A percentile compares a stretch with the other conserved stretches of the same genome.
Conservation (phyloP, 2,113 vertebrate species). For the Lophotis ruficrista region DNA sequence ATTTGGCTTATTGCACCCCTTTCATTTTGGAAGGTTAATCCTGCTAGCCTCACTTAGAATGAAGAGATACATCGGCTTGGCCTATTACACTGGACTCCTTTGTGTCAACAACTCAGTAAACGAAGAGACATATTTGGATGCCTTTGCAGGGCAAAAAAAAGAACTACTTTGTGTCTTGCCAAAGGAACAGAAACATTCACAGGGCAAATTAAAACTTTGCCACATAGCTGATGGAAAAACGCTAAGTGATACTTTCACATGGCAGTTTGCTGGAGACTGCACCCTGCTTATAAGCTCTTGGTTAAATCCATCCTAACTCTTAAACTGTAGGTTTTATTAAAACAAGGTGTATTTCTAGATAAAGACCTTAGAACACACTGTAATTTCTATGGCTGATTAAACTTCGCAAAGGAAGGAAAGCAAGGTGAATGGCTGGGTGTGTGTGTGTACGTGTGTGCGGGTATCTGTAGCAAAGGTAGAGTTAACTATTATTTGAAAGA, state of each 20-base stretch:
- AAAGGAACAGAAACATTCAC: constrained; percentile 2
- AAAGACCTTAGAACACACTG: neutral
- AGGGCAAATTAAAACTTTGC: neutral
- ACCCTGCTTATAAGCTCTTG: neutral
- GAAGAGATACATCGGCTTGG: neutral
- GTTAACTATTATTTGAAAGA: neutral
- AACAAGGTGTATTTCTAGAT: constrained; percentile 41
- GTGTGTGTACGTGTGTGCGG: neutral
- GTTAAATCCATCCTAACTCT: neutral
- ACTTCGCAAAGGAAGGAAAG: neutral
- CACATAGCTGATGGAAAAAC: neutral
- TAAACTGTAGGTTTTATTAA: neutral
- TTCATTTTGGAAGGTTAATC: constrained; percentile 42
- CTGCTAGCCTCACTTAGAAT: neutral
- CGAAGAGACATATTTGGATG: neutral
- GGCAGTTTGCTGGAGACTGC: neutral
- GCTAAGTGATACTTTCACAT: neutral
- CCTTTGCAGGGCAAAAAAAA: neutral
- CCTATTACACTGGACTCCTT: neutral
- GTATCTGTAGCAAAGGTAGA: neutral
- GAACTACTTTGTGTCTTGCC: neutral
- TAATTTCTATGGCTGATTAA: neutral
- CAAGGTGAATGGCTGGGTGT: neutral
- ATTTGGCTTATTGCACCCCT: constrained; percentile 14
- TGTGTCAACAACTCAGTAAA: constrained; percentile 1